Percentiles rank a stretch among this genome's conserved stretches.
These are phyloP conservation scores for Tribolium freemani DNA, from an alignment of 2,888 invertebrate species.

Conservation along the genomic window DNA sequence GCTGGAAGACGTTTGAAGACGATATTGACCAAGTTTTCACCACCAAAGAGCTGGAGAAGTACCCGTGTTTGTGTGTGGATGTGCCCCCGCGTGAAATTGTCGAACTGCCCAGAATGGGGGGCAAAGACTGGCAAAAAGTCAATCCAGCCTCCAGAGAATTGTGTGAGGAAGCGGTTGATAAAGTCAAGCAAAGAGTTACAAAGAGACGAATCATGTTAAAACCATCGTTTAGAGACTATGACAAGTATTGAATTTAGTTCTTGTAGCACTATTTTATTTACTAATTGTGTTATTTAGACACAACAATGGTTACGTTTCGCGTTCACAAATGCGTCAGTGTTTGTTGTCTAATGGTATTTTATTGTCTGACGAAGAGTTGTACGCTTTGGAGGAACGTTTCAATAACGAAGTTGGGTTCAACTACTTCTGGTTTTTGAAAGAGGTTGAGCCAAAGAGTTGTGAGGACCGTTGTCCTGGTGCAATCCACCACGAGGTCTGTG, in stretches of 20 bases:
- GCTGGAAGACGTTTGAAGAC: slow-evolving; percentile 84
- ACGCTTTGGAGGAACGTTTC: slow-evolving; percentile 79
- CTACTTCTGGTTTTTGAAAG: slow-evolving; percentile 79
- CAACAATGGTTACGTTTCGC: slow-evolving; percentile 80
- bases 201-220: slow-evolving; percentile 77
- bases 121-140: slow-evolving; percentile 69
- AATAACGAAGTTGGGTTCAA: slow-evolving; percentile 83
- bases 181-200: slow-evolving; percentile 74
- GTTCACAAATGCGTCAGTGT: slow-evolving; percentile 79
- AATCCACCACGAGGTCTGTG: slow-evolving; percentile 11
- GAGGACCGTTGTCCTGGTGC: slow-evolving; percentile 53
- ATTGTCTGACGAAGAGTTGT: slow-evolving; percentile 76
- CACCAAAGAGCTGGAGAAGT: slow-evolving; percentile 74
- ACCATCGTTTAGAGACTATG: slow-evolving; percentile 80
- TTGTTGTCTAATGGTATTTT: slow-evolving; percentile 78
- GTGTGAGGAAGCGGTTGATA: slow-evolving; percentile 75
- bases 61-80: slow-evolving; percentile 72
- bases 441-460: slow-evolving; percentile 70
- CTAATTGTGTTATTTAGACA: slow-evolving; percentile 67
- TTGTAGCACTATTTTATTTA: neutral
- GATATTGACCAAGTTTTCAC: slow-evolving; percentile 79
- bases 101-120: slow-evolving; percentile 69
- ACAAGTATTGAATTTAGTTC: slow-evolving; percentile 70
- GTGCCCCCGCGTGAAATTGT: slow-evolving; percentile 72
- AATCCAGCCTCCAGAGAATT: slow-evolving; percentile 66